A percentile compares a stretch with the other conserved stretches of the same genome.
Evolutionary conservation across 2,888 invertebrate genomes (phyloP).

Genomic region (Lamellibrachia satsuma): DNA sequence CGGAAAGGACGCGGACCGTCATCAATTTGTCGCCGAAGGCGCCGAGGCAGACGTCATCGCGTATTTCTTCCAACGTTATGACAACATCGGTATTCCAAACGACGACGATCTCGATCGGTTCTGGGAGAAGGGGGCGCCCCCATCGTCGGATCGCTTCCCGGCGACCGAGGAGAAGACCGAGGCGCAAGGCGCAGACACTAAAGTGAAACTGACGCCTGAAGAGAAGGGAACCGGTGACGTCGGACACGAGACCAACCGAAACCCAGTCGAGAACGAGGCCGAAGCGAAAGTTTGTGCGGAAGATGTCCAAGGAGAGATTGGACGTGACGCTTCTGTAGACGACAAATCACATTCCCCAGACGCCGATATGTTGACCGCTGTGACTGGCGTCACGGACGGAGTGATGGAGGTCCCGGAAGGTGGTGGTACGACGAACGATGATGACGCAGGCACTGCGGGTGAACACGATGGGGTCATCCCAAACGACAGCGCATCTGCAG

Average conservation of each 20-base stretch:
- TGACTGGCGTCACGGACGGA: neutral
- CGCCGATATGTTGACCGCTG: neutral
- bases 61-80: neutral
- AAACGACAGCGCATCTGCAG: neutral
- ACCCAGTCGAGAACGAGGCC: neutral
- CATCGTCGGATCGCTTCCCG: neutral
- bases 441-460: neutral
- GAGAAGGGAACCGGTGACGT: neutral
- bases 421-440: neutral
- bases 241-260: neutral
- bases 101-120: neutral
- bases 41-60: neutral
- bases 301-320: neutral
- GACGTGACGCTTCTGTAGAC: neutral
- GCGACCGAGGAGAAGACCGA: neutral
- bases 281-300: neutral
- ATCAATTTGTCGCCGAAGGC: neutral
- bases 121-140: neutral
- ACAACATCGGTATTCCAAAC: neutral
- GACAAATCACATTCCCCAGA: neutral
- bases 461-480: neutral
- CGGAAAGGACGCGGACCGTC: neutral
- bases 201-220: neutral
- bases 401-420: neutral
- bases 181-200: neutral